Evolutionary conservation across 2,888 invertebrate species (phyloP).

Genomic region (Oligia latruncula): DNA sequence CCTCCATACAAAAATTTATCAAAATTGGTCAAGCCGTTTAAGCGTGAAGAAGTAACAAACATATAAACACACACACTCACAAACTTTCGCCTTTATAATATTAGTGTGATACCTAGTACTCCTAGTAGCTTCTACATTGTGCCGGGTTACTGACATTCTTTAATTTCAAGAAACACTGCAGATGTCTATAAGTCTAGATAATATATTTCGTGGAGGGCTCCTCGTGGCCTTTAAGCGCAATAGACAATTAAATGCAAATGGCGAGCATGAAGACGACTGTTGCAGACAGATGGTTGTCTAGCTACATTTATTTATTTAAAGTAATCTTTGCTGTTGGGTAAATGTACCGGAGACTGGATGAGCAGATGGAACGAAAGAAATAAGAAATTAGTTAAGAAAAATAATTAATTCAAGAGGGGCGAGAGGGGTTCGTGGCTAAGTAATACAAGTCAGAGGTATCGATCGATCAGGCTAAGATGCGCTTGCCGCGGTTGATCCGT

Average conservation of each 20-base stretch:
- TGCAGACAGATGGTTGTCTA: constrained; percentile 30
- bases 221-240: constrained; percentile 9
- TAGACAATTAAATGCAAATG: constrained; percentile 55
- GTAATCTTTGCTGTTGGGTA: neutral
- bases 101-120: no score
- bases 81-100: no score
- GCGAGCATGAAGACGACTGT: constrained; percentile 19
- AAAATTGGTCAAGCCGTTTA: no score
- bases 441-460: neutral
- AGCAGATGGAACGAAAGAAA: neutral
- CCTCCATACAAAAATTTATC: no score
- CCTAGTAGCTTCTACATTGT: no score
- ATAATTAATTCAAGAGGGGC: neutral
- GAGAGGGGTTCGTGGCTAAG: neutral
- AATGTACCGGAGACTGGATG: neutral
- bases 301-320: constrained; percentile 12
- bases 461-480: neutral
- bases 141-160: constrained; percentile 7
- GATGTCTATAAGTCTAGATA: neutral
- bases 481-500: no score
- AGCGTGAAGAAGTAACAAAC: no score
- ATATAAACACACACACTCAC: no score
- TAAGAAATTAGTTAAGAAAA: neutral
- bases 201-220: neutral
- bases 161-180: neutral